Conservation (phyloP, 2,113 vertebrate species). For the Rhinopomastus cyanomelas region DNA sequence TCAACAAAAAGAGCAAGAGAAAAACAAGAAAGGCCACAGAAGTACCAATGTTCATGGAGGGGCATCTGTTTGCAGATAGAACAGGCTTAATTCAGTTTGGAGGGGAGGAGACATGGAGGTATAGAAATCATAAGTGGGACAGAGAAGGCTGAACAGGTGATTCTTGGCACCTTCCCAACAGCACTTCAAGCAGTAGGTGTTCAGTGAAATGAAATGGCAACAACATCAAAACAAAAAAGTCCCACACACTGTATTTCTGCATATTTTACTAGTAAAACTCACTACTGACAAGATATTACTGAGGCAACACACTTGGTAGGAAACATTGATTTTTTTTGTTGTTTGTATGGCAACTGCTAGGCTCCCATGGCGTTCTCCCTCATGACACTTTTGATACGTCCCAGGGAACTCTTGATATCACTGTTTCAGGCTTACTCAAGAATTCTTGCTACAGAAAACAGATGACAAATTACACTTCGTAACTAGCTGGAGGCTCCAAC, state of each 20-base stretch:
- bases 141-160: slow-evolving; percentile 15
- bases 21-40: slow-evolving; percentile 1
- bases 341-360: not conserved
- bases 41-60: not conserved
- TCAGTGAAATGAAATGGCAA: slow-evolving; percentile 59
- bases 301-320: slow-evolving; percentile 50
- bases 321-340: not conserved
- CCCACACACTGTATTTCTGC: slow-evolving; percentile 31
- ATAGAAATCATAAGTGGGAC: slow-evolving; percentile 34
- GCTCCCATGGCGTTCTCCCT: not conserved
- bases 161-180: slow-evolving; percentile 34
- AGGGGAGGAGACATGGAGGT: slow-evolving; percentile 45
- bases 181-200: not conserved
- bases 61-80: not conserved
- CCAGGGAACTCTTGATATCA: slow-evolving; percentile 7
- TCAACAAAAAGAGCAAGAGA: not conserved
- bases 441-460: not conserved
- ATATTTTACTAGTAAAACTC: slow-evolving; percentile 58
- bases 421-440: not conserved
- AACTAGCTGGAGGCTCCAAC: not conserved
- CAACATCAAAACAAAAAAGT: slow-evolving; percentile 41
- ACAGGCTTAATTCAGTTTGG: not conserved
- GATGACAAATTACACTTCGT: not conserved
- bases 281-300: slow-evolving; percentile 49
- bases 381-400: slow-evolving; percentile 34